Conservation (phyloP, 2,888 invertebrate species). For the Hirtodrosophila alboralis region DNA sequence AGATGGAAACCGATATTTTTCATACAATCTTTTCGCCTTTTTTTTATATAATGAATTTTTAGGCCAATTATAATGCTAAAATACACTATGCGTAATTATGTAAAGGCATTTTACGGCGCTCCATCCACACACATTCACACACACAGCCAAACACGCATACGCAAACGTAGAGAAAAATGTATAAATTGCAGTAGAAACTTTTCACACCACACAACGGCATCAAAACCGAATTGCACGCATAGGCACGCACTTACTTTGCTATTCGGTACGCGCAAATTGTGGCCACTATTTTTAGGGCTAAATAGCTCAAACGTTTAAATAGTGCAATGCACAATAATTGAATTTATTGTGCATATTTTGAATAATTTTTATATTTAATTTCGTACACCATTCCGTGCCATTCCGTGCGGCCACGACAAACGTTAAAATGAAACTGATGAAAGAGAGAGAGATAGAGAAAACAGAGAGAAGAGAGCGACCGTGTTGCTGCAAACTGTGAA, state of each 20-base stretch:
- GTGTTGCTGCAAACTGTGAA: constrained; percentile 41
- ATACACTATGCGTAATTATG: constrained; percentile 60
- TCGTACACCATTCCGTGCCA: constrained; percentile 59
- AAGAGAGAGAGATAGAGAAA: constrained; percentile 46
- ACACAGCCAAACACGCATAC: constrained; percentile 29
- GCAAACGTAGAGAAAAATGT: constrained; percentile 67
- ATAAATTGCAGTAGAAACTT: constrained; percentile 75
- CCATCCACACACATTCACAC: constrained; percentile 29
- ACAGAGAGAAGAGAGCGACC: constrained; percentile 38
- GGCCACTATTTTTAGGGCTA: constrained; percentile 14
- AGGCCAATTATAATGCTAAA: constrained; percentile 23
- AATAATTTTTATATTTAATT: constrained; percentile 37
- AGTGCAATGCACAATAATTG: constrained; percentile 62
- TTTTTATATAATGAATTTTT: constrained; percentile 56
- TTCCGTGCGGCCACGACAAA: constrained; percentile 60
- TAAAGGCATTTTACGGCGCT: constrained; percentile 72
- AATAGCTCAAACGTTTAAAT: constrained; percentile 28
- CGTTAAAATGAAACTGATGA: constrained; percentile 60
- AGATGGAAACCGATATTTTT: constrained; percentile 67
- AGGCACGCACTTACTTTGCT: constrained; percentile 43
- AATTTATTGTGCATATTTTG: constrained; percentile 68
- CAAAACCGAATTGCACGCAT: constrained; percentile 40
- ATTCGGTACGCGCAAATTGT: constrained; percentile 19
- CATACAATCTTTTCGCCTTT: constrained; percentile 42
- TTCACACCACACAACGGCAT: constrained; percentile 56